Base-by-base conservation (phyloP, 2,113 vertebrate species). In the Microcebus murinus region DNA sequence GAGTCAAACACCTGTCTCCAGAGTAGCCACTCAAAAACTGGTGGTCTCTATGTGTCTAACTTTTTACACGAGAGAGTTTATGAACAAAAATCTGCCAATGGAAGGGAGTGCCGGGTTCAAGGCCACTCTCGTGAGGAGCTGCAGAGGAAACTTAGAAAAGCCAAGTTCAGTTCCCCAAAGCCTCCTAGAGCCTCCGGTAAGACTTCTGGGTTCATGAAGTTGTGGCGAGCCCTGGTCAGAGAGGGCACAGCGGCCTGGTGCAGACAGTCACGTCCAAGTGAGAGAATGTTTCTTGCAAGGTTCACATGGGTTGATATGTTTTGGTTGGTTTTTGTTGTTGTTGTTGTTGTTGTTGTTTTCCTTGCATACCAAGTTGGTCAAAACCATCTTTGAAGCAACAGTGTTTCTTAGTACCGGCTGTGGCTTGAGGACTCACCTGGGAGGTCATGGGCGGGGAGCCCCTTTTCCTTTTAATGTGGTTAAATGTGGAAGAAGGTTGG, bases 121-220 rank as follows among this genome's bases (percentile, higher is more conserved):
- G 91, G 93, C 93, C 70, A 90, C 95, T 96, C 87, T 52, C 76
- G 76, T 23, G 94, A 98, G 97, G 95, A 85, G 74, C 91, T 57
- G 8, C 85, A 90, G 95, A 94, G 95, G 95, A 97, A 86, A 97
- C 95, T 85, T 98, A 96, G 97, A 93, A 96, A 96, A 97, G 97
- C 97, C 42, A 81, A 90, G 97, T 80, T 92, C 84, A 98, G 98
- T 97, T 97, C 96, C 98, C 98, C 98, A 98, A 96, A 98, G 98
- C 98, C 99, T 98, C 99, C 98, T 99, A 98, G 98, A 99, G 99
- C 98, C 99, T 99, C 98, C 97, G 96, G 97, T 95, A 97, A 98
- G 95, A 96, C 96, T 98, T 98, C 96, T 93, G 98, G 98, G 97
- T 97, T 98, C 98, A 97, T 98, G 98, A 98, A 96, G 97, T 95